Percentiles rank a stretch among this genome's conserved stretches.
phyloP scores from a whole-genome alignment of 1,140 invertebrate species.

The Eufriesea mexicana region DNA sequence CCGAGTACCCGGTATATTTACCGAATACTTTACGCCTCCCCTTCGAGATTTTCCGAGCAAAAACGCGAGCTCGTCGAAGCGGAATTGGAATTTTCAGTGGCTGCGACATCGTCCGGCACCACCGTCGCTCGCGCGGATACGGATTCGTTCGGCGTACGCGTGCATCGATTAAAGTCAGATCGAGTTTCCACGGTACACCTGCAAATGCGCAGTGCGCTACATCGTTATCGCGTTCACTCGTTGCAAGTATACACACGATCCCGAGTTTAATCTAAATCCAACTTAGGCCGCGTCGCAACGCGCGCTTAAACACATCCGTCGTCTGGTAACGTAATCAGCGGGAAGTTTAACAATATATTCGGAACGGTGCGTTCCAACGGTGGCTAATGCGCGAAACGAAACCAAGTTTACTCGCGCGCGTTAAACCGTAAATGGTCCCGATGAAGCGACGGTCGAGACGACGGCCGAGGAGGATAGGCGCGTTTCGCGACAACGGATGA shows the following conservation, averaged over 20 bases:
- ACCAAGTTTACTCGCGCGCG: neutral
- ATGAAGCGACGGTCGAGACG: too few relatives aligned
- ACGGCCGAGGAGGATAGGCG: too few relatives aligned
- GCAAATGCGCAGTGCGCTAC: neutral
- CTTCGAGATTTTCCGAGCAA: too few relatives aligned
- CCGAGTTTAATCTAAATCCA: slow-evolving; percentile 12
- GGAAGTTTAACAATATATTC: neutral
- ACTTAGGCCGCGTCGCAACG: slow-evolving; percentile 2
- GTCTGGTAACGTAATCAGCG: slow-evolving; percentile 1
- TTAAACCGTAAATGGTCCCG: neutral
- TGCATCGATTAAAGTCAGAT: slow-evolving; percentile 7
- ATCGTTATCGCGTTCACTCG: slow-evolving; percentile 19
- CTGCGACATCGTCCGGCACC: too few relatives aligned
- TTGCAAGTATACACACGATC: neutral
- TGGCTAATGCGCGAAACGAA: neutral
- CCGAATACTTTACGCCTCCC: too few relatives aligned
- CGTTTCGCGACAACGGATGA: too few relatives aligned
- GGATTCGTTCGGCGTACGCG: too few relatives aligned
- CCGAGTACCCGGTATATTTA: too few relatives aligned
- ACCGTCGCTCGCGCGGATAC: too few relatives aligned
- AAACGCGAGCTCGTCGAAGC: too few relatives aligned
- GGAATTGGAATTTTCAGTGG: too few relatives aligned
- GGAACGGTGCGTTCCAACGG: neutral
- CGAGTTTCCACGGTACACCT: neutral
- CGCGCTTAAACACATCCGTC: neutral